A percentile compares a stretch with the other conserved stretches of the same genome.
Conservation (phyloP, 2,797 vertebrate species). For the Lithobates pipiens region DNA sequence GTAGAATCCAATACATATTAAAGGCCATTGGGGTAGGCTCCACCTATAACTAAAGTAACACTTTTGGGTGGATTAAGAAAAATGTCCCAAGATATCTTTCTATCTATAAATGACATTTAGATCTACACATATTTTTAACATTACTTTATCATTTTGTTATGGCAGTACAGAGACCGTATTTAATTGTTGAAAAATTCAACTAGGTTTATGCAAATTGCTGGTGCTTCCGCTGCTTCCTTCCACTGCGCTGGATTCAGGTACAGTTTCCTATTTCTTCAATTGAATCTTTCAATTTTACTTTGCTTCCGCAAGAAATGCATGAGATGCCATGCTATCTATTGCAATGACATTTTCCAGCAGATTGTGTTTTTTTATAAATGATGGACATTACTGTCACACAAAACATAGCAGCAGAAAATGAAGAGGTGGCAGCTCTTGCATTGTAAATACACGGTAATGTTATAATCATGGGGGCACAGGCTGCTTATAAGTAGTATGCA, state of each 20-base stretch:
- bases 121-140: background rate
- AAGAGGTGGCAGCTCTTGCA: background rate
- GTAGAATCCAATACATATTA: background rate
- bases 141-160: background rate
- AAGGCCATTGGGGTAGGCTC: no score
- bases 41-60: background rate
- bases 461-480: no score
- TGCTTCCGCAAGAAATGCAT: background rate
- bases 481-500: no score
- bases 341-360: background rate
- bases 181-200: slow-evolving; percentile 53
- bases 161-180: slow-evolving; percentile 40
- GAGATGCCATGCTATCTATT: background rate
- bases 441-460: background rate
- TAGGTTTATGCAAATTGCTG: slow-evolving; percentile 58
- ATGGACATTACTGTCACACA: background rate
- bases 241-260: slow-evolving; percentile 56
- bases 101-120: background rate
- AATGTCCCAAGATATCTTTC: background rate
- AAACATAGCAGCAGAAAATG: background rate
- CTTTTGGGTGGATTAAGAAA: background rate
- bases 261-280: slow-evolving; percentile 12
- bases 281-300: background rate
- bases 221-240: slow-evolving; percentile 42
- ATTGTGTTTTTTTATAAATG: no score